Percentiles rank a stretch among this genome's conserved stretches.
Evolutionary conservation across 2,888 invertebrate genomes (phyloP).

Genomic region (Leptopilina syphax): DNA sequence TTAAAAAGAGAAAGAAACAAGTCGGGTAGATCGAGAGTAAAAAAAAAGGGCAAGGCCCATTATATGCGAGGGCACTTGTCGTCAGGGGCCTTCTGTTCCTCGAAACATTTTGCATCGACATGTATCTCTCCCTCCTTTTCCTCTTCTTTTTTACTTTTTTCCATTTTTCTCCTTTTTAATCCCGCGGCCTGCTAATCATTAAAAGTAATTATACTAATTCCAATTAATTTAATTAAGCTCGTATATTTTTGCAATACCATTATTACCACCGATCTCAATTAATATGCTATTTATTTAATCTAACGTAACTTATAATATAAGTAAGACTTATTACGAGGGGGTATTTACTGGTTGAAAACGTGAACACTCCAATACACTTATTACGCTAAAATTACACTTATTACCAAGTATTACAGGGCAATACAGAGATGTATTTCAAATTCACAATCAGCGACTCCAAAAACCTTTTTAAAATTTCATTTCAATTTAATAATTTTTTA

Average conservation of each 20-base stretch:
- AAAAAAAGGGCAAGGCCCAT: slow-evolving; percentile 56
- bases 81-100: slow-evolving; percentile 55
- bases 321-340: no score
- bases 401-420: no score
- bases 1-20: slow-evolving; percentile 49
- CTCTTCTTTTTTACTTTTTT: slow-evolving; percentile 35
- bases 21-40: slow-evolving; percentile 10
- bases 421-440: no score
- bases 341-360: no score
- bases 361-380: no score
- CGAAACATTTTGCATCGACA: slow-evolving; percentile 63
- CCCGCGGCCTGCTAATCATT: slow-evolving; percentile 41
- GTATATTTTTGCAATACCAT: background rate
- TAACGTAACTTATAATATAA: no score
- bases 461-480: no score
- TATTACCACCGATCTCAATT: background rate
- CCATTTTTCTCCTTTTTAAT: slow-evolving; percentile 39
- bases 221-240: slow-evolving; percentile 37
- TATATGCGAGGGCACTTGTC: slow-evolving; percentile 64
- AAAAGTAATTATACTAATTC: slow-evolving; percentile 24
- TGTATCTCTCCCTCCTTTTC: slow-evolving; percentile 49
- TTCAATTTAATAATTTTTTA: no score
- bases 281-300: background rate
- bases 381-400: no score
- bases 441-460: no score